Evolutionary conservation across 2,888 invertebrate genomes (phyloP).

Genomic region (Dione juno): DNA sequence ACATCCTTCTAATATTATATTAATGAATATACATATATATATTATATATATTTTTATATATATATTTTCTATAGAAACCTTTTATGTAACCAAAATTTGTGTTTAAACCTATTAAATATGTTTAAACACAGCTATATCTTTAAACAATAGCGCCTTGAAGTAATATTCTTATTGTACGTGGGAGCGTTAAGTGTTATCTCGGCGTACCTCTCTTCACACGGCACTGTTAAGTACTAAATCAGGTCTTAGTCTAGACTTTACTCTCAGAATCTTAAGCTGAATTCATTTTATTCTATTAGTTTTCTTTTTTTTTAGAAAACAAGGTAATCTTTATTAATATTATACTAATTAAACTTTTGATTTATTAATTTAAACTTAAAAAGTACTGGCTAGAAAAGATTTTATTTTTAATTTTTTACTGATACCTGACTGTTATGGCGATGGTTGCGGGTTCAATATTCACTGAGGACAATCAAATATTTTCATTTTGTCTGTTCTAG

Average conservation of each 20-base stretch:
- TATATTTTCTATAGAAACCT: too few species aligned
- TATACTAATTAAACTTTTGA: too few species aligned
- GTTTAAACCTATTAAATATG: background rate
- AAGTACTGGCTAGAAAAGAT: too few species aligned
- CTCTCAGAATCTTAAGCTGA: background rate
- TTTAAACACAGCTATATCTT: constrained; percentile 4
- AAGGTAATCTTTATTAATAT: background rate
- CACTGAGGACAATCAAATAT: background rate
- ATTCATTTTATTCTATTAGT: constrained; percentile 10
- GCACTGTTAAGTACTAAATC: constrained; percentile 12
- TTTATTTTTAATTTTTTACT: too few species aligned
- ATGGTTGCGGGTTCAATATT: background rate
- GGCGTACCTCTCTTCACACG: constrained; percentile 9
- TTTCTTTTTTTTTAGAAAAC: background rate
- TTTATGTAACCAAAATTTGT: background rate
- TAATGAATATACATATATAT: too few species aligned
- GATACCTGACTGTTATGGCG: too few species aligned
- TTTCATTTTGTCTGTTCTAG: too few species aligned
- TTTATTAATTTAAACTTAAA: too few species aligned
- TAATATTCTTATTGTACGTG: constrained; percentile 16
- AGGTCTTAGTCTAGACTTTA: constrained; percentile 5
- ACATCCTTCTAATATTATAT: too few species aligned
- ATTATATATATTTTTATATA: too few species aligned
- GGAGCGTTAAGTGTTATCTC: constrained; percentile 19
- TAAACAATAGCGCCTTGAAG: background rate